Conservation (phyloP, 2,797 vertebrate species). For the Ataeniobius toweri region DNA sequence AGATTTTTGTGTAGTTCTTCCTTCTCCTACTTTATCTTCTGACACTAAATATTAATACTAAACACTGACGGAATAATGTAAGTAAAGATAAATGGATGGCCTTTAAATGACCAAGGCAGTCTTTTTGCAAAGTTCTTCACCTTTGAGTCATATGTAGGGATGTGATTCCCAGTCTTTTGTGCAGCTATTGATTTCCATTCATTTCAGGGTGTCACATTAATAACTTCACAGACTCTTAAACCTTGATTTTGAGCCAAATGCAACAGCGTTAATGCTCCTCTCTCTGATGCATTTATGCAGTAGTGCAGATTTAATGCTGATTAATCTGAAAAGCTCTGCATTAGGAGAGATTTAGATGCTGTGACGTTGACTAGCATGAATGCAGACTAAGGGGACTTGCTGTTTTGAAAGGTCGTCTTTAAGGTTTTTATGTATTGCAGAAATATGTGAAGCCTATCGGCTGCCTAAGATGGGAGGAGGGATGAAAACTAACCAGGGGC, state of each 20-base stretch:
- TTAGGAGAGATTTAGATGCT: conserved; percentile 17
- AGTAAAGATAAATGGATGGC: background rate
- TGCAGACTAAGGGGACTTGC: conserved; percentile 3
- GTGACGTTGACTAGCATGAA: background rate
- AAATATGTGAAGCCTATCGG: background rate
- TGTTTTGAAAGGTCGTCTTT: conserved; percentile 6
- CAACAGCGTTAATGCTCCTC: conserved; percentile 12
- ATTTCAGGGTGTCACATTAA: background rate
- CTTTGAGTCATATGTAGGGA: background rate
- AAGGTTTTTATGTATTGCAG: conserved; percentile 4
- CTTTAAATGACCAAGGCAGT: background rate
- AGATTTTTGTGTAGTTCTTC: background rate
- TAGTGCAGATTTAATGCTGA: conserved; percentile 17
- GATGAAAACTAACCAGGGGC: background rate
- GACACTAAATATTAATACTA: conserved; percentile 2
- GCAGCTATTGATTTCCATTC: conserved; percentile 19
- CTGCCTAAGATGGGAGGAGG: background rate
- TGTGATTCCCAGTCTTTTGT: background rate
- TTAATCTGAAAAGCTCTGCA: conserved; percentile 22
- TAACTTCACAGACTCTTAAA: conserved; percentile 19
- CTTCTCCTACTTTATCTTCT: conserved; percentile 10
- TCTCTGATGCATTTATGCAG: background rate
- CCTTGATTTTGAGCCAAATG: conserved; percentile 17
- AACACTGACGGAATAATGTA: conserved; percentile 2
- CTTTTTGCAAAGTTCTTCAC: background rate